phyloP scores from a whole-genome alignment of 2,888 invertebrate genomes.

The Monochamus alternatus region DNA sequence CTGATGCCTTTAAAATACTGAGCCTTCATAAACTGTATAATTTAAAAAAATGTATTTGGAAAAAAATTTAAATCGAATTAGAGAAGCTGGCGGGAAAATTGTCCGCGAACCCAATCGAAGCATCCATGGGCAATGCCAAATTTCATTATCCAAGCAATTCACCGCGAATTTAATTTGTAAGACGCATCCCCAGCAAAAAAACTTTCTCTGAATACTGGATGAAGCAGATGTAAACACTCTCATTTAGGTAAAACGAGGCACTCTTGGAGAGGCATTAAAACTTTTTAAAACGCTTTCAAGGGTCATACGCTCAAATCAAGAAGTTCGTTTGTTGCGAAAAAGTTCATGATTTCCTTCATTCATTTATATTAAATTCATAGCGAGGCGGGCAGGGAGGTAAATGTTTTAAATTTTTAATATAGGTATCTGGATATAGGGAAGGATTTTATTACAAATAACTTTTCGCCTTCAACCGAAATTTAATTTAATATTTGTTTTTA shows the following conservation, averaged over 20 bases:
- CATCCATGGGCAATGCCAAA: no score
- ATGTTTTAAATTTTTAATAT: constrained; percentile 25
- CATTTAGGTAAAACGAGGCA: constrained; percentile 31
- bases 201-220: constrained; percentile 27
- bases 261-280: constrained; percentile 33
- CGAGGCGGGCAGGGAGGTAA: constrained; percentile 10
- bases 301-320: constrained; percentile 31
- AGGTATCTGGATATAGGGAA: not conserved
- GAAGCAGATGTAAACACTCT: constrained; percentile 33
- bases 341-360: constrained; percentile 31
- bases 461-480: not conserved
- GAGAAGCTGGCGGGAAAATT: no score
- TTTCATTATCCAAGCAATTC: no score
- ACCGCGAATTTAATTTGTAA: constrained; percentile 20
- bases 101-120: no score
- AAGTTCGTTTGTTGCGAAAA: constrained; percentile 29
- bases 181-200: not conserved
- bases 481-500: constrained; percentile 13
- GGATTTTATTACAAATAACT: constrained; percentile 4
- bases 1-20: no score
- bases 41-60: no score
- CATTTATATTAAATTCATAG: constrained; percentile 34
- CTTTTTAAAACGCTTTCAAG: constrained; percentile 35
- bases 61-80: no score
- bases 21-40: no score